phyloP scores from a whole-genome alignment of 2,113 vertebrate genomes.

The Nettapus auritus region DNA sequence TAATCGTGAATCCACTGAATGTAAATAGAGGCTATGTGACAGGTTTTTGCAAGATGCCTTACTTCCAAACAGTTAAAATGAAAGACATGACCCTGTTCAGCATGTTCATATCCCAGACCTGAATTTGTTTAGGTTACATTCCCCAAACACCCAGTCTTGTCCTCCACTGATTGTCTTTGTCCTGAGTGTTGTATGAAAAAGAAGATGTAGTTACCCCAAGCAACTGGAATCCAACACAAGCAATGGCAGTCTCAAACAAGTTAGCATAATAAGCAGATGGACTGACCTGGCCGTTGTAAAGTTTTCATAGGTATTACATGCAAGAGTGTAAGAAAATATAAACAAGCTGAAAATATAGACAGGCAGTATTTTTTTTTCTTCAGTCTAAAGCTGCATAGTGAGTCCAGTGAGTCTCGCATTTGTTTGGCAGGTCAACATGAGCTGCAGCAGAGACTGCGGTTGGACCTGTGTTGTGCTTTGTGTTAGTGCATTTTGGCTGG shows the following conservation, averaged over 20 bases:
- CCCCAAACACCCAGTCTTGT: not conserved
- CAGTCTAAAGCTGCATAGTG: not conserved
- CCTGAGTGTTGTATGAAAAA: not conserved
- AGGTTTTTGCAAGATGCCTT: not conserved
- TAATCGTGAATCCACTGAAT: not conserved
- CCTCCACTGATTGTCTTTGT: not conserved
- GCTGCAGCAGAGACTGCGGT: not conserved
- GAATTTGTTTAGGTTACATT: not conserved
- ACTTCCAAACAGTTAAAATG: not conserved
- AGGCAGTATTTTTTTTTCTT: not conserved
- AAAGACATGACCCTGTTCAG: not conserved
- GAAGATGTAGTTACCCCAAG: not conserved
- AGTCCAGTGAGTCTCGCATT: not conserved
- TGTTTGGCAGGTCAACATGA: not conserved
- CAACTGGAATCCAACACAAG: not conserved
- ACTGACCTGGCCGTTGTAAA: not conserved
- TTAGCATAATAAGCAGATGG: not conserved
- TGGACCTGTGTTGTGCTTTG: not conserved
- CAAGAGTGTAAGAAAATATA: not conserved
- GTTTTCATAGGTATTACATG: not conserved
- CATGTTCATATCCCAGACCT: not conserved
- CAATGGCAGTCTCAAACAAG: not conserved
- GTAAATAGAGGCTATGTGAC: not conserved
- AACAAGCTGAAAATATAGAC: not conserved
- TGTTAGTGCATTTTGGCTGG: not conserved